A percentile compares a stretch with the other conserved stretches of the same genome.
These are phyloP conservation scores for Crenuchus spilurus DNA, from an alignment of 2,797 vertebrate genomes.

Conservation along the genomic window DNA sequence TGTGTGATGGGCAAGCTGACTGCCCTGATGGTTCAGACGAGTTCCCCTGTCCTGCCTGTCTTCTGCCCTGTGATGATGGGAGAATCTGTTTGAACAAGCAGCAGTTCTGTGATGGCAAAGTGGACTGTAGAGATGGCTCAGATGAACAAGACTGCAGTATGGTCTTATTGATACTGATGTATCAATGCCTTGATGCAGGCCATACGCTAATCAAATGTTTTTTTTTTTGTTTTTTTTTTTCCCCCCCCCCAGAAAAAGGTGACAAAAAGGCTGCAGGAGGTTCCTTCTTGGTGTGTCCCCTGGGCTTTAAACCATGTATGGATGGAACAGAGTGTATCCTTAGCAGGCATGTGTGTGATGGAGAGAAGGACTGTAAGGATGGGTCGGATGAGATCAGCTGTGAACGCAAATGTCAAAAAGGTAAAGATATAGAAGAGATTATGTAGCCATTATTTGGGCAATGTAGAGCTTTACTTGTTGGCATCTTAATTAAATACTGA, in stretches of 20 bases:
- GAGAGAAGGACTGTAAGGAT: slow-evolving; percentile 75
- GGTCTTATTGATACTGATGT: slow-evolving; percentile 36
- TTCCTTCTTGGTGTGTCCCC: slow-evolving; percentile 57
- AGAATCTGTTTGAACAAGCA: slow-evolving; percentile 57
- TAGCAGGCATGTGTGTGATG: slow-evolving; percentile 72
- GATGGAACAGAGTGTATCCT: slow-evolving; percentile 69
- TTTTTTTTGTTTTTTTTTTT: background rate
- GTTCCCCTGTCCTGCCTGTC: slow-evolving; percentile 46
- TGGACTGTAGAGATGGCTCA: slow-evolving; percentile 70
- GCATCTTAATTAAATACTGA: too few species aligned
- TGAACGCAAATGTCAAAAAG: slow-evolving; percentile 65
- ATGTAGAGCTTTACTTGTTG: too few species aligned
- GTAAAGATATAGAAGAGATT: slow-evolving; percentile 51
- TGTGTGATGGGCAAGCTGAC: slow-evolving; percentile 73
- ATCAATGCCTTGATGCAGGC: too few species aligned
- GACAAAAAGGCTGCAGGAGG: background rate
- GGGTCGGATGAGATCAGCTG: slow-evolving; percentile 77
- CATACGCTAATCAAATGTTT: background rate
- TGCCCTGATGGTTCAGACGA: slow-evolving; percentile 77
- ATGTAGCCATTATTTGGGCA: too few species aligned
- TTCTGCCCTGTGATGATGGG: slow-evolving; percentile 62
- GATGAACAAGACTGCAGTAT: slow-evolving; percentile 78
- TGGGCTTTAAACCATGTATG: slow-evolving; percentile 63
- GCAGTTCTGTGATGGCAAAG: slow-evolving; percentile 58
- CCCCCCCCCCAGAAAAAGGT: too few species aligned